Evolutionary conservation across 2,797 vertebrate genomes (phyloP).

Genomic region (Dipus sagitta): DNA sequence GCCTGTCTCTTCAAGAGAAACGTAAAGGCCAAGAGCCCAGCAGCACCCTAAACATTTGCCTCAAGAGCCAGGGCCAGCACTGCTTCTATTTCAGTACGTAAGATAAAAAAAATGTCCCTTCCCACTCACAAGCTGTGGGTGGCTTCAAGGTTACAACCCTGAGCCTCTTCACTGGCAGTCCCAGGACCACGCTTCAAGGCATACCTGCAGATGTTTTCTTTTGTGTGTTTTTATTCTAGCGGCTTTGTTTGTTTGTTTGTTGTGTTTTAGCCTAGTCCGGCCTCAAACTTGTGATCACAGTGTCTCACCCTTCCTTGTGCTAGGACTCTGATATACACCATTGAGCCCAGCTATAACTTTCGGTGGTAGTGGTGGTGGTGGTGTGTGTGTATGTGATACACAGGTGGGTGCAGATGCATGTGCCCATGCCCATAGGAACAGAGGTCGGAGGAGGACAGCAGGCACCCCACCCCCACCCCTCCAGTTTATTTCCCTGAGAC

Average conservation of each 20-base stretch:
- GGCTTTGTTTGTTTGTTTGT: no score
- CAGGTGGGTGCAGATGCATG: no score
- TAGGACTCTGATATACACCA: background rate
- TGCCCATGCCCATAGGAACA: no score
- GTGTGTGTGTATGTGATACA: background rate
- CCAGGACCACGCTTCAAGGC: no score
- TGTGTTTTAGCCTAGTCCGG: no score
- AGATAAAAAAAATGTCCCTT: background rate
- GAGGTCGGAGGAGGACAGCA: background rate
- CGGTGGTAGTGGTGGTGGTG: background rate
- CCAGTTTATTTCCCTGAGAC: background rate
- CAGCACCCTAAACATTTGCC: background rate
- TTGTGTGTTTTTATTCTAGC: no score
- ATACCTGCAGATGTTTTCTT: background rate
- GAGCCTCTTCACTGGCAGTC: background rate
- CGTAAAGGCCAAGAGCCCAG: rapidly evolving
- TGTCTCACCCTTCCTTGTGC: background rate
- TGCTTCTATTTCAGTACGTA: background rate
- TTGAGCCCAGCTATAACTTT: background rate
- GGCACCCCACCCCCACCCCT: background rate
- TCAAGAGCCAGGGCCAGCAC: background rate
- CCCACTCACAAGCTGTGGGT: background rate
- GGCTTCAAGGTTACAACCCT: background rate
- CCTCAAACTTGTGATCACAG: background rate
- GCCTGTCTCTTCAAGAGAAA: background rate